Evolutionary conservation across 2,888 invertebrate genomes (phyloP), one percentile per base, ranked within the genome.

Genomic region (Buathra laborator): DNA sequence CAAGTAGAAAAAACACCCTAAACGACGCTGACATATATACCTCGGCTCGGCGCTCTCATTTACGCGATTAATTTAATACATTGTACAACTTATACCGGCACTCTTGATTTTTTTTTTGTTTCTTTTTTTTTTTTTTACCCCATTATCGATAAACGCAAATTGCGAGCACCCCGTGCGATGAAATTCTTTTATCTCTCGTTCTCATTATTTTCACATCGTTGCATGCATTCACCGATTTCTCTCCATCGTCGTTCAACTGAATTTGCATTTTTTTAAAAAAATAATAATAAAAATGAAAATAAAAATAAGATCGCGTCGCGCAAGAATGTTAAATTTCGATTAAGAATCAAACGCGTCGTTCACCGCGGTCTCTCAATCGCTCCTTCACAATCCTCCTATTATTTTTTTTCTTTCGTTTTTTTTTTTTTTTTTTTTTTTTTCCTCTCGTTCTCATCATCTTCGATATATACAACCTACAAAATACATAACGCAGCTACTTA

Each of bases 401-500:
- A 66, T 5, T 16, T 32, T 32, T 46, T 59, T 71, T 68, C 24
- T 72, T 56, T 72, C n/a, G n/a, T n/a, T 82, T 72, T 79, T 76
- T 76, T 51, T 71, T 66, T 10, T 16, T 32, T 32, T 46, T 62
- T 68, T 66, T 29, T 76, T 56, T 72, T 82, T 75, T 80, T 74
- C 74, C 43, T 71, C 77, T 71, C 75, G 79, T 83, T 83, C 64
- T 56, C 67, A 70, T 86, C 86, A 76, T 87, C 83, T 76, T 83
- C 84, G 79, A 87, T 92, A 93, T 92, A 88, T 92, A 93, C 92
- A 92, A 90, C 90, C 90, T 92, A 92, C 87, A 90, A 91, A 91
- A 92, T 92, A 91, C 92, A 92, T 91, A 91, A 92, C 90, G 89
- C 90, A 88, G 88, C 89, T 90, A 90, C 87, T 89, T 89, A 89